Conservation (phyloP, 2,888 invertebrate species). For the Flexamia atlantica region DNA sequence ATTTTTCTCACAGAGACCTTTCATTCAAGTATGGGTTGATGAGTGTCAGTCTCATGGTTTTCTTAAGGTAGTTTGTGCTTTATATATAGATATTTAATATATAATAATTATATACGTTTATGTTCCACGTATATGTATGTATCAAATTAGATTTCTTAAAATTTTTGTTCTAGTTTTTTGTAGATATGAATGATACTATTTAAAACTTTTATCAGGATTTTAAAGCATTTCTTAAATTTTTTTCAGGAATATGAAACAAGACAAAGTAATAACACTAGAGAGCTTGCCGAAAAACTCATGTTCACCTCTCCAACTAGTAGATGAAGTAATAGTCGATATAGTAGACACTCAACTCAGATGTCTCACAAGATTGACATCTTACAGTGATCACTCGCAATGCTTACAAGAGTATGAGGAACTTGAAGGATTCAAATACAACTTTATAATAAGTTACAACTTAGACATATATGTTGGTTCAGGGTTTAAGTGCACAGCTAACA, state of each 20-base stretch:
- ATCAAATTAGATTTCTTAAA: too few relatives aligned
- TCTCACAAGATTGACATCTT: too few relatives aligned
- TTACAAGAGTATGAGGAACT: background rate
- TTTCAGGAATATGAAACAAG: background rate
- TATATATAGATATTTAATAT: too few relatives aligned
- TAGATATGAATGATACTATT: too few relatives aligned
- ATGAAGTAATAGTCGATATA: background rate
- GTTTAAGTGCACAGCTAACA: background rate
- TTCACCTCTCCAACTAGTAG: background rate
- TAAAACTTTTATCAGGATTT: too few relatives aligned
- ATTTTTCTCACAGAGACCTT: too few relatives aligned
- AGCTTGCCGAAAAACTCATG: background rate
- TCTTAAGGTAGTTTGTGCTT: too few relatives aligned
- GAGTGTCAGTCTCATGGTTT: too few relatives aligned
- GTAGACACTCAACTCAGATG: background rate
- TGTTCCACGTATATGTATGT: too few relatives aligned
- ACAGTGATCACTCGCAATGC: background rate
- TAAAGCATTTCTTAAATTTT: background rate
- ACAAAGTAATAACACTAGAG: background rate
- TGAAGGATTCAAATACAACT: background rate
- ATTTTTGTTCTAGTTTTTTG: too few relatives aligned
- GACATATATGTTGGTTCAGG: background rate
- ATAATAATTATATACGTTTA: too few relatives aligned
- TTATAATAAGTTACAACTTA: background rate
- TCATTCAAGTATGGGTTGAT: too few relatives aligned